Conservation (phyloP, 2,113 vertebrate species). For the Fukomys damarensis region DNA sequence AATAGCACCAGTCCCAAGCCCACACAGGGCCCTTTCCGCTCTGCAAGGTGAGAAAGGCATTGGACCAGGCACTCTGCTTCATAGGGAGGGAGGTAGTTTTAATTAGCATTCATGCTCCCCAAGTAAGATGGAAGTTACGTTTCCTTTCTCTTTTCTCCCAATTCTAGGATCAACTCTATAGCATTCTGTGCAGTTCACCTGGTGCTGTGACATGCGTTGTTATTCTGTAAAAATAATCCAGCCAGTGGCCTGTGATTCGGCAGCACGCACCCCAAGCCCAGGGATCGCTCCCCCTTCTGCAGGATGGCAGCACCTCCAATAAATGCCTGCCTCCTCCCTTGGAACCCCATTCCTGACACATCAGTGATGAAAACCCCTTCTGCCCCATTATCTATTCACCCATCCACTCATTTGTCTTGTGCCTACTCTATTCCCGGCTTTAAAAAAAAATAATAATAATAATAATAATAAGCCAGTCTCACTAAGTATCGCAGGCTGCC, state of each 20-base stretch:
- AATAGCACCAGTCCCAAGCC: background rate
- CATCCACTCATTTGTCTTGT: background rate
- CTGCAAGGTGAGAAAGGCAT: rapidly evolving
- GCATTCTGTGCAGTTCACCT: background rate
- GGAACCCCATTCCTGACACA: background rate
- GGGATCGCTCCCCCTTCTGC: no score
- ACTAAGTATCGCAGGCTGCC: background rate
- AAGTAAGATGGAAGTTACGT: background rate
- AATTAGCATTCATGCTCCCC: background rate
- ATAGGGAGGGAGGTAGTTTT: background rate
- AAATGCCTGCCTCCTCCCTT: background rate
- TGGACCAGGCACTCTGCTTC: rapidly evolving
- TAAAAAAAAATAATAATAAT: no score
- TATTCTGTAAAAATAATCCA: background rate
- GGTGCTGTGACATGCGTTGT: background rate
- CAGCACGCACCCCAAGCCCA: background rate
- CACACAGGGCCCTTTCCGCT: no score
- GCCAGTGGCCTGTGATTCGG: background rate
- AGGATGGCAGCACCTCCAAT: background rate
- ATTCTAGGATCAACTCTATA: background rate
- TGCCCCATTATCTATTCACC: background rate
- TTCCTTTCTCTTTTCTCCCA: background rate
- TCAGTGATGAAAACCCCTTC: background rate
- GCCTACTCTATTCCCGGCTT: background rate
- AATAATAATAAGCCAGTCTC: background rate